These are phyloP conservation scores for Aphelenchoides besseyi DNA, from an alignment of 1,140 invertebrate genomes.

Conservation along the genomic window DNA sequence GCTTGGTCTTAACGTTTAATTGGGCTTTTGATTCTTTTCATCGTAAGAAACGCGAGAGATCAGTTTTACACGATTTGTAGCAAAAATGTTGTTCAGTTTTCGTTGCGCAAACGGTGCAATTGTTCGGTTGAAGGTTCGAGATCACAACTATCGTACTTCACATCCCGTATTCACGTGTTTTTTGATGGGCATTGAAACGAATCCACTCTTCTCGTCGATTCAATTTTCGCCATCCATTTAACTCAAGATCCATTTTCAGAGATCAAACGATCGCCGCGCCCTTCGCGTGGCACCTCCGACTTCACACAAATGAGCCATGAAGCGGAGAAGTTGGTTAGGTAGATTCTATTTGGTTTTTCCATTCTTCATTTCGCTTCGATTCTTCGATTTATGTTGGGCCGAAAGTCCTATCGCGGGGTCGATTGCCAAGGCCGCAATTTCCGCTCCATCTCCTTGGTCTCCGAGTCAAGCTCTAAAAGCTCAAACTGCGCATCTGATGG, in stretches of 20 bases:
- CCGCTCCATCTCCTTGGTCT: conserved; percentile 8
- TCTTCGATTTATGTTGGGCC: background rate
- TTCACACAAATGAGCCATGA: conserved; percentile 9
- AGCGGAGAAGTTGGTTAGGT: background rate
- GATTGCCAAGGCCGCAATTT: background rate
- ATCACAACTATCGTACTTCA: too few relatives aligned
- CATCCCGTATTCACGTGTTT: too few relatives aligned
- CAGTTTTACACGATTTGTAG: too few relatives aligned
- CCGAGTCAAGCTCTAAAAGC: background rate
- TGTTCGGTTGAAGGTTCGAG: too few relatives aligned
- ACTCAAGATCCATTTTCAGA: background rate
- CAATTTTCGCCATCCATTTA: background rate
- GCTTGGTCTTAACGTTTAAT: too few relatives aligned
- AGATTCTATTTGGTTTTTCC: background rate
- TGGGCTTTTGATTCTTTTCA: too few relatives aligned
- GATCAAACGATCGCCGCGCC: conserved; percentile 1
- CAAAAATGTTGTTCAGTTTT: too few relatives aligned
- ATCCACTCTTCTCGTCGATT: too few relatives aligned
- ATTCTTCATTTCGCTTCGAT: background rate
- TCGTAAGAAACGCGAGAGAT: too few relatives aligned
- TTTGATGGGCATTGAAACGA: too few relatives aligned
- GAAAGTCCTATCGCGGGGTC: background rate
- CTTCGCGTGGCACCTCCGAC: background rate
- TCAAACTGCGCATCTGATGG: background rate
- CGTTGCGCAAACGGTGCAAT: too few relatives aligned